Evolutionary conservation across 2,888 invertebrate species (phyloP), one percentile per base, ranked within the genome.

Genomic region (Penaeus monodon): DNA sequence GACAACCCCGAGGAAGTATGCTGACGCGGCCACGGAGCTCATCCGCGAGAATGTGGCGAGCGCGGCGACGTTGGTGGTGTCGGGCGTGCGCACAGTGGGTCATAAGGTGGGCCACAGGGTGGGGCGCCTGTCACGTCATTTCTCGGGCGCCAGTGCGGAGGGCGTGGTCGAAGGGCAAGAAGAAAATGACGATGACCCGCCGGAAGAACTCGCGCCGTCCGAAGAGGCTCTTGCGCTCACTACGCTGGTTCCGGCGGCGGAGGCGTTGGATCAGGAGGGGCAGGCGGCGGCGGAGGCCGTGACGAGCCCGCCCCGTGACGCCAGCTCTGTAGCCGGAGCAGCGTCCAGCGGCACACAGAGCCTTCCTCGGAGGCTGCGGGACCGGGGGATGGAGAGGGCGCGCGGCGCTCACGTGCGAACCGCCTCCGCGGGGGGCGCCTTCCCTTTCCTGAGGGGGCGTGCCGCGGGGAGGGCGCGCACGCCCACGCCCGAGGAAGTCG

Each of bases 51-150:
- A 95, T 91, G 94, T 96, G 91, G 95, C 95, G 4, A 89, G 89
- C 84, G 89, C 89, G 20, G 86, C 89, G 33, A 88, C 80, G 29
- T 80, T 84, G 80, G 90, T 91, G 29, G 90, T 91, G 8, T 95
- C 94, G 92, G 93, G 95, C 91, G 95, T 96, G 44, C 95, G 95
- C 92, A 95, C 96, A 92, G 95, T 95, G 68, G 95, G 96, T 0
- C 95, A 95, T 92, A 95, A 95, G 80, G 95, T 96, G 14, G 95
- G 95, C 3, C 95, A 95, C 91, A 95, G 95, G 92, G 95, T 95
- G 14, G 95, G 94, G 14, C 95, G 95, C 70, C 92, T 96, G 81
- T 96, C 96, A 20, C 93, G 95, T 81, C 96, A 96, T 93, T 95
- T 96, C 88, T 95, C 95, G 92, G 95, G 95, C 91, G 95, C 95